Base-by-base conservation (phyloP, 2,888 invertebrate genomes). In the Limnephilus lunatus region DNA sequence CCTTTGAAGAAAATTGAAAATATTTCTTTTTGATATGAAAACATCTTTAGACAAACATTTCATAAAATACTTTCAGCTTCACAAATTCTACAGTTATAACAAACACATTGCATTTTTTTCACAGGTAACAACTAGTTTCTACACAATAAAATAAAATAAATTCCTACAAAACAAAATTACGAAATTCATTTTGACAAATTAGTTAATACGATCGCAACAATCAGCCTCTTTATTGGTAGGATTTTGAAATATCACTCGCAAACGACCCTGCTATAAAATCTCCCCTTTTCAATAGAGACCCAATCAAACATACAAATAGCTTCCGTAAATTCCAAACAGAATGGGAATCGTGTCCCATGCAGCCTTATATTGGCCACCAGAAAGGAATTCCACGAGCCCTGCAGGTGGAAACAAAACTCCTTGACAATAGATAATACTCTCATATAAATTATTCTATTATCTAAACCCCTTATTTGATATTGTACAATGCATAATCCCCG, bases 401-500 rank as follows among this genome's bases (percentile, higher is more conserved):
- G 25, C 88, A 32, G 68, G 68, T 68, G n/a, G 68, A 25, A 25
- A 39, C 39, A 35, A 19, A 89, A 81, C 88, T 53, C 31, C 35
- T n/a, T 19, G 80, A 92, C 92, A 93, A 93, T 91, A 85, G 93
- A 85, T 92, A 93, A 92, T 68, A 89, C 48, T 85, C 80, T 80
- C 25, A 48, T 83, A 93, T 93, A 93, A 93, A 93, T 93, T 93
- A 93, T 86, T 35, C 93, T 91, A 87, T 90, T 90, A 48, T 89
- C n/a, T 44, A 83, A 81, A 91, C 90, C 93, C 81, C 83, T 53
- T 68, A 44, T 32, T 87, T 82, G 39, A 30, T 30, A 15, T 68
- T 68, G n/a, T 68, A 68, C n/a, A 68, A 68, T 68, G 68, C 25
- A n/a, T 83, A 83, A 83, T 83, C 83, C 83, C 35, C 35, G 19